Base-by-base conservation (phyloP, 1,140 invertebrate species). In the Argopecten irradians region DNA sequence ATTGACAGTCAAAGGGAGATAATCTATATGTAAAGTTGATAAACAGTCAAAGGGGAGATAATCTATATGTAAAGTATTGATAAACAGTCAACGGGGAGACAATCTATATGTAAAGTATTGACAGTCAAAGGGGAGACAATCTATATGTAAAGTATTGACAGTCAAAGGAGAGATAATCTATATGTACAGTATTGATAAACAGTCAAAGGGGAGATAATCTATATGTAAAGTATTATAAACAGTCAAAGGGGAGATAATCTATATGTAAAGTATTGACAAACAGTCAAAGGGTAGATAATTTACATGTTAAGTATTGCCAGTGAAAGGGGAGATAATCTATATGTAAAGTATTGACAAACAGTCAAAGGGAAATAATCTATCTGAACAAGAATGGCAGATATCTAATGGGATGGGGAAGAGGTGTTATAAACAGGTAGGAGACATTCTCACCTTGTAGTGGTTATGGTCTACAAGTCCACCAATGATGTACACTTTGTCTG, bases 391-490 rank as follows among this genome's bases (percentile, higher is more conserved):
- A 46, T 19, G 14, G 22, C 19, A 8, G 43, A n/a, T 11, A 39
- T 39, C 5, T 39, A 39, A 5, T 39, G 36, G 13, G 5, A 39
- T 39, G 5, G 5, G 13, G 36, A 39, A 13, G 36, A 39, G 36
- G 36, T 39, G n/a, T n/a, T n/a, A n/a, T n/a, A n/a, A n/a, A n/a
- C n/a, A n/a, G n/a, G n/a, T n/a, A n/a, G n/a, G n/a, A 13, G 11
- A 85, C 32, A 85, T 32, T 83, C 46, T 93, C 95, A 98, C 98
- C 96, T 99, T 99, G 92, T 99, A 97, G 91, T 97, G 96, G 96
- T 99, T 99, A 94, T 99, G 99, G 96, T 99, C 99, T 0, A 99
- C 98, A 28, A 99, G 96, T 85, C 99, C 99, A 82, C 99, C 99
- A 95, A 99, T 99, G 71, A 99, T 97, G 94, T 99, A 99, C 82